Evolutionary conservation across 2,797 vertebrate species (phyloP), one percentile per base, ranked within the genome.

Genomic region (Diplodus sargus): DNA sequence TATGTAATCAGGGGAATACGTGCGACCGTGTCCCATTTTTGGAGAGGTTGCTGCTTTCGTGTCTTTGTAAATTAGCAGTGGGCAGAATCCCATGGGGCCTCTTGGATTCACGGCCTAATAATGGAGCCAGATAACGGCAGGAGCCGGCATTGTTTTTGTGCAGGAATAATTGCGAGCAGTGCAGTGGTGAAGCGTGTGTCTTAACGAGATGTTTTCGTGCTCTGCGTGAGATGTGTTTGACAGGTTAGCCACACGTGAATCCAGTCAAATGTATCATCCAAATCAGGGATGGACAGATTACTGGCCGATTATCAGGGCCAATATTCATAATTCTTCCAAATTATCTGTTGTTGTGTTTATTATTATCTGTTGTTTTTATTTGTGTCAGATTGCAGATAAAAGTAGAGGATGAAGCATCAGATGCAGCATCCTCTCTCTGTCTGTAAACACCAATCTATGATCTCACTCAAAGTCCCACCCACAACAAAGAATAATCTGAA

Each of bases 41-140:
- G 68, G 62, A 45, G 58, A 53, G 34, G 58, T 66, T 23, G 48
- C 43, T 72, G 79, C 83, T 70, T 79, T 59, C 65, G 60, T 83
- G 67, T 73, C 66, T 90, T 85, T 84, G 61, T 78, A 76, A 91
- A 87, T 69, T 66, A 82, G 75, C 49, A 52, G 69, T 76, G 51
- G 59, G 13, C 53, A 61, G 69, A 18, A 68, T 78, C 66, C 74
- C 52, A 34, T 10, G 60, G 4, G 23, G 23, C 70, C 69, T 84
- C 67, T 34, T n/a, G 60, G 58, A 73, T 75, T 62, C 47, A 77
- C 30, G 20, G 59, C 52, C 47, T 82, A 68, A 84, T 80, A 62
- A 85, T 79, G 79, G 73, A 76, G 62, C 30, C 43, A 23, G 49
- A 66, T 71, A 39, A 57, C 45, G 54, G 18, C 28, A 4, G 20